Evolutionary conservation across 2,113 vertebrate species (phyloP), one percentile per base, ranked within the genome.

Genomic region (Tamias sibiricus): DNA sequence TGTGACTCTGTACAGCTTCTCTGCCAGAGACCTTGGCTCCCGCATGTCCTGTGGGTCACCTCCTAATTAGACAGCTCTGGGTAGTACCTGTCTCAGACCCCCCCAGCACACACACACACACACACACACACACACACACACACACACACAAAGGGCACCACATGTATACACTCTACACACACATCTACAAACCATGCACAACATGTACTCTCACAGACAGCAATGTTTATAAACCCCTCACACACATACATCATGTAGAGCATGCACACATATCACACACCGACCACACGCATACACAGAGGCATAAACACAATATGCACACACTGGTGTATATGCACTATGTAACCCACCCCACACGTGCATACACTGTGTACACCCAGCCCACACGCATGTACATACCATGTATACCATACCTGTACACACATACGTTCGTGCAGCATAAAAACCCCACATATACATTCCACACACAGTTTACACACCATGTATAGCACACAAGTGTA

Each of bases 321-420:
- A 44, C 22, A 49, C 8, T 32, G 3, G 0, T 28, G 6, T 3
- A 13, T 66, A 5, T 47, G 3, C 0, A 42, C 28, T 26, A 0
- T 64, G 37, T 22, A 10, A 19, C 1, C 30, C 12, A 11, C 22
- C 30, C 26, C 12, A 57, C 54, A 52, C 37, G 49, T 4, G 4
- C 7, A 12, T 83, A 20, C 11, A 37, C 20, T n/a, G 11, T 44
- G 32, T 12, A 77, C 8, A 47, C 20, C 4, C 8, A n/a, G 2
- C 37, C 14, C 0, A 42, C 40, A 64, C 35, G 72, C 20, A 62
- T 6, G 28, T 22, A 16, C 35, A 59, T 28, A 42, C 11, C 59
- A n/a, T 37, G 20, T 11, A 80, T 20, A 57, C 7, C 5, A 57
- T 81, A 24, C 13, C 32, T 37, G 0, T 24, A 28, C 24, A 52